Evolutionary conservation across 2,888 invertebrate genomes (phyloP), one percentile per base, ranked within the genome.

Genomic region (Chironomus riparius): DNA sequence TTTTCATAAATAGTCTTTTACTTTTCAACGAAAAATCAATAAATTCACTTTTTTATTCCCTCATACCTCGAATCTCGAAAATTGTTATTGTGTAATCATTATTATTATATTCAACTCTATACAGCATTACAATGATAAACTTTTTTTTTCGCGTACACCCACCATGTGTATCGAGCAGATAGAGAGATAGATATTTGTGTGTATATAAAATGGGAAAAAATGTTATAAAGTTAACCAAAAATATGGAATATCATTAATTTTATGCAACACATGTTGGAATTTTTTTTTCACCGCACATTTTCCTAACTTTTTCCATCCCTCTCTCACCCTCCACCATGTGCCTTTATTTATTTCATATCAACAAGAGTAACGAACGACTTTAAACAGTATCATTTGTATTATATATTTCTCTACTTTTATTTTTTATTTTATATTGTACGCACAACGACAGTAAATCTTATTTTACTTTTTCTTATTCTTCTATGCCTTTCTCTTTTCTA

Each of bases 241-340:
- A 72, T 72, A 72, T 56, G 47, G 72, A 72, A 72, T 61, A 72
- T 72, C 72, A 72, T 72, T 72, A 72, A 72, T 72, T 72, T 72
- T 62, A 72, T 72, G 72, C 72, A 72, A 72, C 72, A 72, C 72
- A 72, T 72, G 72, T 61, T 50, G 72, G 72, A 15, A 72, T 61
- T 72, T 72, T 72, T 72, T 28, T 47, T 56, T 22, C 56, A 21
- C 71, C 28, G 56, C 38, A 21, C 70, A 21, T 15, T 47, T 72
- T 50, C 56, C 50, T 24, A 65, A 13, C 24, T 21, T 65, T 65
- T 13, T 22, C 4, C 21, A 10, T 65, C 62, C 50, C 18, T 15
- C 65, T 12, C 62, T 4, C 62, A 4, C 2, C 4, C 4, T 22
- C 38, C 38, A 10, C 38, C 38, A 38, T 38, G 38, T 38, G 38